Conservation (phyloP, 2,113 vertebrate genomes). For the Salvator merianae region DNA sequence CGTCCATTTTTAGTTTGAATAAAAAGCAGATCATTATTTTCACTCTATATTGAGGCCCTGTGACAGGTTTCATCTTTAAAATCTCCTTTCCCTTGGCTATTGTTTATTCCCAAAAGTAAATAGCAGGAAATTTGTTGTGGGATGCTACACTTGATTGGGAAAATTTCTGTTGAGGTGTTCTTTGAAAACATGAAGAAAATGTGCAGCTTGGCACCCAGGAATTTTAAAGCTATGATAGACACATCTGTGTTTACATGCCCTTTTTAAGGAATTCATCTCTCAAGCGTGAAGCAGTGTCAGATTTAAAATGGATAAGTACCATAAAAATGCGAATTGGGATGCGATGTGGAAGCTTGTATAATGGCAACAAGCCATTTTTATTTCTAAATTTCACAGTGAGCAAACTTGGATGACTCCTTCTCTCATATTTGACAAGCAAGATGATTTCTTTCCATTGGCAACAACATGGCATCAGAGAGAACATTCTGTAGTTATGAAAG, state of each 20-base stretch:
- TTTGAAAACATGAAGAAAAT: neutral
- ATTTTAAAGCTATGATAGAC: neutral
- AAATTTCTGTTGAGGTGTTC: too few relatives aligned
- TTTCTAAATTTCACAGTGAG: neutral
- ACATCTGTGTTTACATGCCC: neutral
- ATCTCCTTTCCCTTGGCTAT: too few relatives aligned
- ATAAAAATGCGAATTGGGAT: neutral
- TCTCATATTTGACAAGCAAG: neutral
- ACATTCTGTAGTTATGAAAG: constrained; percentile 7
- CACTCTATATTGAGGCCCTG: neutral
- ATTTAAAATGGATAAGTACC: neutral
- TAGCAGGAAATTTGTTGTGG: neutral
- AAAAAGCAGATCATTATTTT: too few relatives aligned
- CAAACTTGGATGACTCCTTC: neutral
- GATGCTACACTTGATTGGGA: neutral
- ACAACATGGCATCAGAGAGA: neutral
- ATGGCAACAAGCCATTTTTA: neutral
- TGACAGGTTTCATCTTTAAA: neutral
- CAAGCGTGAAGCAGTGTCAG: neutral
- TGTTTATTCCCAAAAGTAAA: neutral
- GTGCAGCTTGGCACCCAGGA: neutral
- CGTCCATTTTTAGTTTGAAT: neutral
- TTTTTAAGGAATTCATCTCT: neutral
- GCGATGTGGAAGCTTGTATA: neutral
- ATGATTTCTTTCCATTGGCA: neutral